Evolutionary conservation across 2,113 vertebrate genomes (phyloP).

Genomic region (Nyctibius bracteatus): DNA sequence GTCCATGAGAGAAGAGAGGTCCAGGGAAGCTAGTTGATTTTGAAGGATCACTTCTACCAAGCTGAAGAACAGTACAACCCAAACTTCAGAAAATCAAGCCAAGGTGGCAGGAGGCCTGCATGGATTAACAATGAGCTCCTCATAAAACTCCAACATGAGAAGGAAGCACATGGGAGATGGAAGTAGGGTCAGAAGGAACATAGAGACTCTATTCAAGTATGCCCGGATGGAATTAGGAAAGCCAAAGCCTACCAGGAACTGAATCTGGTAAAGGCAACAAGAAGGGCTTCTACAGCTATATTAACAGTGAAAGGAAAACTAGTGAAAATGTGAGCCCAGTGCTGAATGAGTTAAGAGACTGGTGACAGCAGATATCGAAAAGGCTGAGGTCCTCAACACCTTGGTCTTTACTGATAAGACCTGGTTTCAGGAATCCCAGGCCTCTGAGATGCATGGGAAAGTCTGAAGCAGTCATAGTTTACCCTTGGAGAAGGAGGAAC

Average conservation of each 20-base stretch:
- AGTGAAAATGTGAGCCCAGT: neutral
- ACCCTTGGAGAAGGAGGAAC: fast-evolving
- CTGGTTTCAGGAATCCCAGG: neutral
- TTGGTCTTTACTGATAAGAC: neutral
- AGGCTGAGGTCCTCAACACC: neutral
- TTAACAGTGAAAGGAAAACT: neutral
- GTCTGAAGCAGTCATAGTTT: neutral
- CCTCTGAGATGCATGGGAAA: neutral
- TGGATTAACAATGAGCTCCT: neutral
- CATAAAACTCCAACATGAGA: neutral
- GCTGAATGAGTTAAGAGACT: neutral
- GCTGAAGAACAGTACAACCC: neutral
- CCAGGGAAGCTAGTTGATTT: neutral
- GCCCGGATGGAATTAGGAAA: neutral
- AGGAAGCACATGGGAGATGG: fast-evolving
- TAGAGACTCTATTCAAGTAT: neutral
- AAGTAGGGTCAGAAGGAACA: neutral
- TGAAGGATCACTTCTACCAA: neutral
- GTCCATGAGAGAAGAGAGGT: neutral
- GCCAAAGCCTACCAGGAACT: neutral
- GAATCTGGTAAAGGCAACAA: neutral
- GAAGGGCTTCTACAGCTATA: neutral
- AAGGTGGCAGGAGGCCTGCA: neutral
- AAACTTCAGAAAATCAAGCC: neutral
- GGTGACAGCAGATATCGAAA: neutral